phyloP scores from a whole-genome alignment of 2,888 invertebrate genomes.

The Tridacna gigas region DNA sequence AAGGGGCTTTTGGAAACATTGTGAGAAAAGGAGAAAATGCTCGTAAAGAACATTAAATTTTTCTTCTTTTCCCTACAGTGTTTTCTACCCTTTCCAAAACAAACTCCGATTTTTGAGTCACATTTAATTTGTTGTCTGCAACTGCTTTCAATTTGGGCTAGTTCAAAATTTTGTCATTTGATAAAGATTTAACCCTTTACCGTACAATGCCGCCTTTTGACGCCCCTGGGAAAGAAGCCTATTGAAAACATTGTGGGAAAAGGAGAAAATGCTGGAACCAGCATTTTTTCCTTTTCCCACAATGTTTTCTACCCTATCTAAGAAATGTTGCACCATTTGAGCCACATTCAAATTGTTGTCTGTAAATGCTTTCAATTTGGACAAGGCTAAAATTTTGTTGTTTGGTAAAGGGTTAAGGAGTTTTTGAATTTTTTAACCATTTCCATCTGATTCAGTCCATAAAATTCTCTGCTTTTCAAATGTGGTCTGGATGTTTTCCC shows the following conservation, averaged over 20 bases:
- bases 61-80: not conserved
- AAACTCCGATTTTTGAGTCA: too few species aligned
- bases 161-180: too few species aligned
- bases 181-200: too few species aligned
- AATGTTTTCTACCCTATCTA: not conserved
- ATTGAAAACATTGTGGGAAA: conserved; percentile 11
- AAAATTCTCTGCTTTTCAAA: too few species aligned
- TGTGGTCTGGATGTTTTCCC: too few species aligned
- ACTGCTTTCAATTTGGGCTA: too few species aligned
- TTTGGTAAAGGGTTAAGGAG: not conserved
- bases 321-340: too few species aligned
- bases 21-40: not conserved
- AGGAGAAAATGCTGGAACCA: not conserved
- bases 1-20: too few species aligned
- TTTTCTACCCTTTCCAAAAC: too few species aligned
- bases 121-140: too few species aligned
- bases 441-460: too few species aligned
- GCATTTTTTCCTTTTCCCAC: conserved; percentile 4
- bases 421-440: not conserved
- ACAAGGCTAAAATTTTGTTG: not conserved
- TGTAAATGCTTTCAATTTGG: not conserved
- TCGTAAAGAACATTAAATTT: not conserved
- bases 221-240: not conserved
- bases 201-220: not conserved
- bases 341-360: too few species aligned